Evolutionary conservation across 2,888 invertebrate genomes (phyloP).

Genomic region (Auanema sp.): DNA sequence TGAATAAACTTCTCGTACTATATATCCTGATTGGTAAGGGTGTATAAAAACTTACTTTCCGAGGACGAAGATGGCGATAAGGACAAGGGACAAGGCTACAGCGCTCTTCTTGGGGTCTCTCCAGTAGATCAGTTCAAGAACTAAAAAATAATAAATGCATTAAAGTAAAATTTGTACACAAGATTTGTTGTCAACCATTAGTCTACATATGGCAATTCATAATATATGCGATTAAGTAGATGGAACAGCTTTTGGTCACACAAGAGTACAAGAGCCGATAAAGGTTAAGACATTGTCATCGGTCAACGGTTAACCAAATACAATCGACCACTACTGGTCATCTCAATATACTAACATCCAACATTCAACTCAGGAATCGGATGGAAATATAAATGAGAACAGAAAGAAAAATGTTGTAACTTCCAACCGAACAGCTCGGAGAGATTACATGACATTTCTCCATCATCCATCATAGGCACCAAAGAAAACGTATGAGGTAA

Average conservation of each 20-base stretch:
- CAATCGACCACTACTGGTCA: no score
- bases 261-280: no score
- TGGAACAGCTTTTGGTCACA: no score
- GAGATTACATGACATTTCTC: neutral
- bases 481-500: slow-evolving; percentile 1
- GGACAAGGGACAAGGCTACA: slow-evolving; percentile 84
- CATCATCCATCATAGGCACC: neutral
- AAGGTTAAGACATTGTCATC: no score
- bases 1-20: slow-evolving; percentile 3
- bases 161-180: slow-evolving; percentile 5
- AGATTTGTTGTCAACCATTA: neutral
- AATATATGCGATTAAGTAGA: neutral
- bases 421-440: neutral
- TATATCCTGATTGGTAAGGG: neutral
- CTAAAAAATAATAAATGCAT: slow-evolving; percentile 38
- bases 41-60: slow-evolving; percentile 71
- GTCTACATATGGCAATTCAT: neutral
- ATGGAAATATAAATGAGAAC: neutral
- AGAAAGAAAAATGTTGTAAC: no score
- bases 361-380: neutral
- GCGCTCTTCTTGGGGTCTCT: slow-evolving; percentile 91
- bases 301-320: no score
- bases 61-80: slow-evolving; percentile 86
- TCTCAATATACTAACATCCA: neutral
- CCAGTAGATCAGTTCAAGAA: slow-evolving; percentile 84